Base-by-base conservation (phyloP, 2,797 vertebrate species). In the Bovichtus diacanthus region DNA sequence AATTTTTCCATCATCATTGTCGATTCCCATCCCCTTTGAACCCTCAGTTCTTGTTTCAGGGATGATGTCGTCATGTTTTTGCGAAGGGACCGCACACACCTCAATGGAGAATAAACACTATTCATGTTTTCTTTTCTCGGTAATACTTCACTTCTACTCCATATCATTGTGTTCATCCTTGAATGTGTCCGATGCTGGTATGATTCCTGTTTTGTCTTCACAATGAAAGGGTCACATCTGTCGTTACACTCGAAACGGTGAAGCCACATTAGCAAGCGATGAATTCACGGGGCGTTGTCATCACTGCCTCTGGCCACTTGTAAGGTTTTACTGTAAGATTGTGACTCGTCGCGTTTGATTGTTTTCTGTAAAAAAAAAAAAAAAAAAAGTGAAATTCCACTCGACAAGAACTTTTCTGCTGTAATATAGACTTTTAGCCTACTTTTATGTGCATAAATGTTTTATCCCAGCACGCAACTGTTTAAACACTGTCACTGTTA, bases 101-200 rank as follows among this genome's bases (percentile, higher is more conserved):
- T 93, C 93, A 93, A 76, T 16, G 83, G 86, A 92, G 78, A 90
- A 88, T 90, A 84, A 90, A 92, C 90, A 90, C 90, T 90, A 91
- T 74, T 88, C 82, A 87, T 85, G 60, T 88, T 88, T 87, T 90
- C 59, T 76, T 87, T 82, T 86, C 69, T 82, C 62, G 18, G 43
- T 76, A 64, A 76, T 60, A 23, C 69, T 78, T 65, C 29, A 60
- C 53, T 59, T 74, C 56, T 70, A 13, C 64, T 83, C 74, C 88
- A 83, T 86, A 82, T 92, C 83, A 70, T 87, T 79, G 68, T 85
- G 83, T 70, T 89, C 88, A 81, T 86, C 86, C 88, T 82, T 82
- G 78, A 89, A 80, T 84, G 86, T 89, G 80, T 90, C 69, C 79
- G 74, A 74, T 50, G 85, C 82, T 84, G 82, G 80, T 78, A 64